Conservation (phyloP, 2,888 invertebrate species). For the Siphonodentalium dalli region DNA sequence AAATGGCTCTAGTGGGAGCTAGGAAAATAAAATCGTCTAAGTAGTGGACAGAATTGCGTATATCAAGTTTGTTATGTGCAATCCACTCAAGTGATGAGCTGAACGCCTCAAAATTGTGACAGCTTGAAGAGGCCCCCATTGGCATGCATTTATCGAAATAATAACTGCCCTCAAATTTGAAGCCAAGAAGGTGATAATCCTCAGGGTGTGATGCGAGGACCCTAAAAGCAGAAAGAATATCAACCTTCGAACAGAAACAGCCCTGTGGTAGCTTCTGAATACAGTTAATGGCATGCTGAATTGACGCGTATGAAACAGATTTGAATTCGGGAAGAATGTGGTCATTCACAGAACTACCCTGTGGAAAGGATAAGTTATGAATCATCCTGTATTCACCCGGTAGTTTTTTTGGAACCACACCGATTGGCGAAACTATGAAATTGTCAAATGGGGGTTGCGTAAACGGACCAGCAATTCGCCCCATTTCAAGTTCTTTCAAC, state of each 20-base stretch:
- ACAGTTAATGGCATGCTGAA: constrained; percentile 13
- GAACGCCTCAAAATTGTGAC: constrained; percentile 19
- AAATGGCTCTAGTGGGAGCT: no score
- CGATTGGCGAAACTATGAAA: constrained; percentile 14
- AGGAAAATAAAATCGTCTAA: no score
- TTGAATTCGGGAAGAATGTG: constrained; percentile 8
- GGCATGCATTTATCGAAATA: constrained; percentile 21
- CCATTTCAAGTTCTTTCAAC: not conserved
- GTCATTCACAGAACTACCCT: constrained; percentile 17
- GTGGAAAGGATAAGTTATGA: constrained; percentile 17
- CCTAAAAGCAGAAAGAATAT: constrained; percentile 16
- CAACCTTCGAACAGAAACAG: constrained; percentile 10
- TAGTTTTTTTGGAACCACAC: constrained; percentile 19
- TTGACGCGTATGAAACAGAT: constrained; percentile 11
- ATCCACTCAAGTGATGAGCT: constrained; percentile 16
- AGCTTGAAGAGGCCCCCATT: constrained; percentile 13
- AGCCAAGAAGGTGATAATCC: constrained; percentile 19
- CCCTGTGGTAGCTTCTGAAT: constrained; percentile 7
- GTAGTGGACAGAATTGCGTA: no score
- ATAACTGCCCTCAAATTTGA: constrained; percentile 10
- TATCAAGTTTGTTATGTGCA: not conserved
- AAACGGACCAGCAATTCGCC: constrained; percentile 16
- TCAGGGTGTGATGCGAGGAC: constrained; percentile 16
- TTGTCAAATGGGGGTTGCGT: constrained; percentile 5
- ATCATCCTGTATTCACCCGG: constrained; percentile 15